These are phyloP conservation scores for Microchrysa polita DNA, from an alignment of 2,888 invertebrate species.

Conservation along the genomic window DNA sequence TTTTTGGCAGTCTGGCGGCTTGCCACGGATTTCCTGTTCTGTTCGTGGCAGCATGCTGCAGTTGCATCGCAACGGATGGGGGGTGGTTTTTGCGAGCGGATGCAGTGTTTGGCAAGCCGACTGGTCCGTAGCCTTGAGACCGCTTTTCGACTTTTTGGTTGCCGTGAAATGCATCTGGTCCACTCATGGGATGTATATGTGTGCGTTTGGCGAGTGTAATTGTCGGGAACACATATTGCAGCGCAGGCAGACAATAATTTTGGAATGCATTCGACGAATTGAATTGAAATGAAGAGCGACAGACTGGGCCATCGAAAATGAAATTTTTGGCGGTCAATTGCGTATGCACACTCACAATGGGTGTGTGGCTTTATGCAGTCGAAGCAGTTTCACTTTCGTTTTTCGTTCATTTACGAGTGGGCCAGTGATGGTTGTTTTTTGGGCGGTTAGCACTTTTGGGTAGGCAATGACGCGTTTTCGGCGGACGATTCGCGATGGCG, in stretches of 20 bases:
- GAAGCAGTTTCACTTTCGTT: conserved; percentile 37
- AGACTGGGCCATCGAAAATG: conserved; percentile 33
- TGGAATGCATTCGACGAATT: conserved; percentile 22
- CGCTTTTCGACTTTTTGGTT: conserved; percentile 26
- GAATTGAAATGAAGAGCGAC: conserved; percentile 3
- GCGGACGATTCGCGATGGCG: background rate
- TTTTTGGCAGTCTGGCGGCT: conserved; percentile 47
- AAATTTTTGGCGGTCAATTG: conserved; percentile 36
- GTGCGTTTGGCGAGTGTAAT: background rate
- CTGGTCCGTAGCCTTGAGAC: conserved; percentile 41
- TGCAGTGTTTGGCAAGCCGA: conserved; percentile 15
- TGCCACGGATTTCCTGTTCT: conserved; percentile 33
- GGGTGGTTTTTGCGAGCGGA: conserved; percentile 43
- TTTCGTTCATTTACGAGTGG: too few species aligned
- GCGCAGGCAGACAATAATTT: background rate
- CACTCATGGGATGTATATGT: too few species aligned
- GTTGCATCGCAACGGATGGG: conserved; percentile 20
- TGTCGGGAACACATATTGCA: background rate
- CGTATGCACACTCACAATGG: background rate
- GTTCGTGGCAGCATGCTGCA: conserved; percentile 13
- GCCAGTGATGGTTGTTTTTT: conserved; percentile 25
- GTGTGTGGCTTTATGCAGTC: background rate
- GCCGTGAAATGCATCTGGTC: conserved; percentile 11
- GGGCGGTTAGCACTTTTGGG: conserved; percentile 28
- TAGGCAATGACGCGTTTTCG: background rate